Base-by-base conservation (phyloP, 2,888 invertebrate species). In the Campoletis raptor region DNA sequence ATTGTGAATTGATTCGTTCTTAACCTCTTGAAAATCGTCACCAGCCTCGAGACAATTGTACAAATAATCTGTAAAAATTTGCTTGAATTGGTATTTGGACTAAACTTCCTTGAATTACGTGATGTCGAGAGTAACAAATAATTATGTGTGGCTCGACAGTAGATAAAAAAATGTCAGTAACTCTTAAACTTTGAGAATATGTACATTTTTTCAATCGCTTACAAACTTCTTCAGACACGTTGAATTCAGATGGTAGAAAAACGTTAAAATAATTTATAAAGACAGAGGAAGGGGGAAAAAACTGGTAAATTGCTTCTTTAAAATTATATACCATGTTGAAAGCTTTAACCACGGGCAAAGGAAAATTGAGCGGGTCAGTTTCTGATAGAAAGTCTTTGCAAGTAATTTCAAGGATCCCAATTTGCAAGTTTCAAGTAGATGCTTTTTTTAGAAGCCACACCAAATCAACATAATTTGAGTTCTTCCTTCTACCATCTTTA, bases 371-470 rank as follows among this genome's bases (percentile, higher is more conserved):
- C 10, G 18, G n/a, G 24, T 40, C 15, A 42, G 9, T 76, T 54
- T 21, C 36, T 37, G 18, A 73, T 12, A 73, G 10, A 8, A 73
- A 73, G 37, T 36, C 37, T 54, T 37, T 36, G n/a, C 12, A n/a
- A 9, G 37, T 73, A 73, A 54, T 54, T n/a, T 37, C 2, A 21
- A 30, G 10, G 15, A 45, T 30, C 30, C 36, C 64, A 77, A 77
- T 77, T 64, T 76, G 74, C 40, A 61, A 76, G 61, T 30, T 61
- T 24, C 40, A 57, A 76, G 10, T 40, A 18, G 52, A 30, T 30
- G 48, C 36, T 67, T 52, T 52, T 54, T 74, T 15, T 10, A 18
- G 6, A 57, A 10, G 42, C 30, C n/a, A 54, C 54, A n/a, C 42
- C 52, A 30, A 70, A 57, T 79, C 30, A 30, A 54, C 30, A 69